Conservation (phyloP, 2,113 vertebrate genomes). For the Psettodes erumei region DNA sequence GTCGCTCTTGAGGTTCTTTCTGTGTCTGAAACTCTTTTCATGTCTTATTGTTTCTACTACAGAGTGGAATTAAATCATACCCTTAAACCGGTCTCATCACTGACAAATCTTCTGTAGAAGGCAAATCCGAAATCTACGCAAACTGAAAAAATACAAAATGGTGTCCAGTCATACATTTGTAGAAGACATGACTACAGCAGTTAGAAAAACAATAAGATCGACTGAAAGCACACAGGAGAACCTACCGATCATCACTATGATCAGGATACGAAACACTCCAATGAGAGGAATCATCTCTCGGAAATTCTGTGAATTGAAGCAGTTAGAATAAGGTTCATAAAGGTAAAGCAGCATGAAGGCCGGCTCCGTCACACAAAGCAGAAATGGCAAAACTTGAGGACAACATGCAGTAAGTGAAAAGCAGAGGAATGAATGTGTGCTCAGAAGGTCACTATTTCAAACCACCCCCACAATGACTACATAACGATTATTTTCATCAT, state of each 20-base stretch:
- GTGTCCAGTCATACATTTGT: not conserved
- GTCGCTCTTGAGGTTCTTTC: not conserved
- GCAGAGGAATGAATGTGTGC: not conserved
- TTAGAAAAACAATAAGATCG: not conserved
- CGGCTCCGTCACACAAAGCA: not conserved
- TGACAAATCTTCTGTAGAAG: constrained; percentile 89
- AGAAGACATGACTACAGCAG: not conserved
- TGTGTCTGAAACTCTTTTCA: not conserved
- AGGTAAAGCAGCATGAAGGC: too few relatives aligned
- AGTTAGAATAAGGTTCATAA: too few relatives aligned
- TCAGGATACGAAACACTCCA: constrained; percentile 85
- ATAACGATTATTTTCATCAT: not conserved
- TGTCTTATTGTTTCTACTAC: not conserved
- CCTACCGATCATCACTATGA: constrained; percentile 86
- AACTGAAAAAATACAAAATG: constrained; percentile 78
- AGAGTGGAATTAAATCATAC: constrained; percentile 45
- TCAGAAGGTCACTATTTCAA: too few relatives aligned
- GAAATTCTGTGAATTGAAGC: constrained; percentile 85
- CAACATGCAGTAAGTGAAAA: not conserved
- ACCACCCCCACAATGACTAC: too few relatives aligned
- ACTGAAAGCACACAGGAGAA: not conserved
- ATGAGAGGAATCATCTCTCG: constrained; percentile 89
- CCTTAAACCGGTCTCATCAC: constrained; percentile 66
- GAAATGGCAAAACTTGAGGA: not conserved
- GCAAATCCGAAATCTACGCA: constrained; percentile 89